These are phyloP conservation scores for Bombus sibiricus DNA, from an alignment of 1,140 invertebrate species.

Conservation along the genomic window DNA sequence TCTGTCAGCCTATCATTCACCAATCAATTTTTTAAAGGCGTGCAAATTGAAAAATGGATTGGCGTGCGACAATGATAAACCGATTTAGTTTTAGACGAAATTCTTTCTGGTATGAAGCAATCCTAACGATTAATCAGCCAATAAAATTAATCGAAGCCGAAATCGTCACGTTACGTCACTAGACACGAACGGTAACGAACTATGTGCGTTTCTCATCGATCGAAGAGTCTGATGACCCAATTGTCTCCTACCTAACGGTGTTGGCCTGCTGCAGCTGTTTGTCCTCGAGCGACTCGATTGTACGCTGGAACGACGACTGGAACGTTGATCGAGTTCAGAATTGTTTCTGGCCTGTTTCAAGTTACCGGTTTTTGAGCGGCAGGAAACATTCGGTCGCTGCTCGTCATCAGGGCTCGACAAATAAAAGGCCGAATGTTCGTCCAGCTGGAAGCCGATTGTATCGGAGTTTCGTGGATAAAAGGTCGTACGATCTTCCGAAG, in stretches of 20 bases:
- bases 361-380: constrained; percentile 66
- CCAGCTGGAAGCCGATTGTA: constrained; percentile 5
- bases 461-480: constrained; percentile 31
- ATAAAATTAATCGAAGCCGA: background rate
- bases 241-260: constrained; percentile 76
- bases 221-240: constrained; percentile 43
- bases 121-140: background rate
- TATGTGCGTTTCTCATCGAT: constrained; percentile 40
- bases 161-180: constrained; percentile 26
- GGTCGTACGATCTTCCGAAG: constrained; percentile 23
- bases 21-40: background rate
- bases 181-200: background rate
- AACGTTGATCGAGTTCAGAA: constrained; percentile 65
- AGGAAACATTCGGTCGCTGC: constrained; percentile 60
- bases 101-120: background rate
- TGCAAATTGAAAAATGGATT: background rate
- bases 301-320: constrained; percentile 71
- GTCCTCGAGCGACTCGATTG: constrained; percentile 72
- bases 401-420: constrained; percentile 42
- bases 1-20: background rate
- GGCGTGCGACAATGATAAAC: background rate
- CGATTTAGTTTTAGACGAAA: background rate
- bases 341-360: constrained; percentile 64
- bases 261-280: constrained; percentile 74
- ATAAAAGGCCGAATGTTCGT: constrained; percentile 46